Conservation (phyloP, 2,797 vertebrate species). For the Enteromius viviparus region DNA sequence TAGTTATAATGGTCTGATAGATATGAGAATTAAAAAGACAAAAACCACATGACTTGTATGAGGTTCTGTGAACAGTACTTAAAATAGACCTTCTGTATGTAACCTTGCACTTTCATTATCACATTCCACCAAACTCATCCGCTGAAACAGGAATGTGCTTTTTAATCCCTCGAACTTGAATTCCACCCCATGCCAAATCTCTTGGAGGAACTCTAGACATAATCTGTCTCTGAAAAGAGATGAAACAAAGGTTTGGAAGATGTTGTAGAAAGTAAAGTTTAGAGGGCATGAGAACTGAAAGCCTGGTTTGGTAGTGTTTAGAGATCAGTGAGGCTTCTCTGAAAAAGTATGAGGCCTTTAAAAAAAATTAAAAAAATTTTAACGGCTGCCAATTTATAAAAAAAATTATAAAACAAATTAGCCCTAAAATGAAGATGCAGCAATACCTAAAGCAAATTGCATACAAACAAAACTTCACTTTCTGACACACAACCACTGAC, state of each 20-base stretch:
- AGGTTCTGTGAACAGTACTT: constrained; percentile 10
- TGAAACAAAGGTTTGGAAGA: constrained; percentile 18
- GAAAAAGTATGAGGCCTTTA: not conserved
- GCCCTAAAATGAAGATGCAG: not conserved
- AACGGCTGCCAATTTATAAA: not conserved
- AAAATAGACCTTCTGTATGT: constrained; percentile 10
- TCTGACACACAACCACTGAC: not conserved
- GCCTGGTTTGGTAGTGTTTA: not conserved
- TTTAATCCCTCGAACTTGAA: constrained; percentile 33
- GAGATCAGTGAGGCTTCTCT: not conserved
- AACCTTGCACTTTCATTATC: constrained; percentile 38
- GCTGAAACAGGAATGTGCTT: constrained; percentile 27
- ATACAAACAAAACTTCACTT: not conserved
- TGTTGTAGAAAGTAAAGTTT: constrained; percentile 29
- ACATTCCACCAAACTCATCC: constrained; percentile 30
- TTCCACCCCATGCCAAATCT: not conserved
- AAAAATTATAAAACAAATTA: not conserved
- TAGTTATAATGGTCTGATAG: constrained; percentile 27
- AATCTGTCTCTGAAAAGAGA: constrained; percentile 27
- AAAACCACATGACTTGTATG: constrained; percentile 3
- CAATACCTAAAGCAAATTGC: not conserved
- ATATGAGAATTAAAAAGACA: constrained; percentile 24
- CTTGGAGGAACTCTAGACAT: constrained; percentile 18
- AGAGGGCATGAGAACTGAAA: constrained; percentile 11
- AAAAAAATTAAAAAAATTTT: too few relatives aligned